These are phyloP conservation scores for Hemibagrus wyckioides DNA, from an alignment of 2,113 vertebrate species.

Conservation along the genomic window DNA sequence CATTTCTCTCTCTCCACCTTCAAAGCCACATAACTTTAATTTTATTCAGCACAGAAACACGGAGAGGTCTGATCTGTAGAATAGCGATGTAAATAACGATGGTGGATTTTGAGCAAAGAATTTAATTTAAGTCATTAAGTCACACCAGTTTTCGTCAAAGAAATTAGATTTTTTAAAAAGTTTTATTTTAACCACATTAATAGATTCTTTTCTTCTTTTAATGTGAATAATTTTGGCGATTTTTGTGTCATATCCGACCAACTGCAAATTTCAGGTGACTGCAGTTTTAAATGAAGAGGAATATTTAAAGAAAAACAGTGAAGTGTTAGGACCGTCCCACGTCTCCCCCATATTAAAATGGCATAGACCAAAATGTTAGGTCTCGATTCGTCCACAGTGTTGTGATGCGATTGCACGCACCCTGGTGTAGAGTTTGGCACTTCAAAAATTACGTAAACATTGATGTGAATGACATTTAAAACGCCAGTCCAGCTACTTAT, in stretches of 20 bases:
- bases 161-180: not conserved
- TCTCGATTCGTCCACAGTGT: constrained; percentile 44
- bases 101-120: not conserved
- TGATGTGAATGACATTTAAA: not conserved
- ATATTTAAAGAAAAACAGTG: not conserved
- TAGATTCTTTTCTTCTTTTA: not conserved
- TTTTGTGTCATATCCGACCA: not conserved
- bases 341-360: not conserved
- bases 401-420: constrained; percentile 29
- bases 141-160: not conserved
- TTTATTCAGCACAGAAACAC: not conserved
- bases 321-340: not conserved
- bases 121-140: not conserved
- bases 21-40: not conserved
- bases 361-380: not conserved
- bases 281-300: not conserved
- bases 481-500: not conserved
- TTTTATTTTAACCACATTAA: not conserved
- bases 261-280: not conserved
- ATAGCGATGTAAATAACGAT: not conserved
- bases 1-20: not conserved
- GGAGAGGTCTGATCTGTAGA: not conserved
- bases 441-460: not conserved
- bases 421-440: constrained; percentile 37
- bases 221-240: not conserved